Percentiles rank a stretch among this genome's conserved stretches.
Conservation (phyloP, 2,113 vertebrate genomes). For the Pipa parva region DNA sequence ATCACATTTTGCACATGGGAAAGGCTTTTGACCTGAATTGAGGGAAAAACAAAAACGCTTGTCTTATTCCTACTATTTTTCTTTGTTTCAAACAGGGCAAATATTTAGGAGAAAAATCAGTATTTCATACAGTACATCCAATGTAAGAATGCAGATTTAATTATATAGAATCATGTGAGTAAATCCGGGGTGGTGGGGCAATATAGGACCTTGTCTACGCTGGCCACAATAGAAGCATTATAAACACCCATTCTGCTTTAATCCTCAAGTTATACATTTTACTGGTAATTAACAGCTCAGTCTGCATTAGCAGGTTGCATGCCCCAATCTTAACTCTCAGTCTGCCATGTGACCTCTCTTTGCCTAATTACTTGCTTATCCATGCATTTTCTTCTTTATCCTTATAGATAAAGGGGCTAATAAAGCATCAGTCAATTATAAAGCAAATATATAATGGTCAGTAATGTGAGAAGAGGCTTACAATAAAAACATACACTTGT, state of each 20-base stretch:
- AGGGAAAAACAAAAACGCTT: conserved; percentile 46
- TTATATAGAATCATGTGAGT: too few species aligned
- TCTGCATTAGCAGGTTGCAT: conserved; percentile 12
- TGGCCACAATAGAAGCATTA: conserved; percentile 22
- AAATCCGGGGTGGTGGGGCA: too few species aligned
- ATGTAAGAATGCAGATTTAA: too few species aligned
- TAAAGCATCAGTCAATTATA: background rate
- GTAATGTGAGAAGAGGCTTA: too few species aligned
- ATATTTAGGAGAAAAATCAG: background rate
- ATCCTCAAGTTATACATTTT: conserved; percentile 27
- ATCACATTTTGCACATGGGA: conserved; percentile 74
- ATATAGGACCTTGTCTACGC: conserved; percentile 37
- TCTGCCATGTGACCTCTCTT: conserved; percentile 27
- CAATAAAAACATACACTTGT: too few species aligned
- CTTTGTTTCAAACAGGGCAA: background rate
- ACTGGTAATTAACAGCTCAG: conserved; percentile 42
- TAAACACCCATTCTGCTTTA: conserved; percentile 37
- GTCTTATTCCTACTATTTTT: conserved; percentile 44
- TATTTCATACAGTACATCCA: too few species aligned
- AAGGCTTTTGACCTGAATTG: conserved; percentile 76
- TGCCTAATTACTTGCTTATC: conserved; percentile 6
- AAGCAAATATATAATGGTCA: conserved; percentile 14
- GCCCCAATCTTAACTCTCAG: background rate
- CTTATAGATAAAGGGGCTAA: background rate
- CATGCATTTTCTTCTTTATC: conserved; percentile 28